Percentiles rank a stretch among this genome's conserved stretches.
Evolutionary conservation across 1,140 invertebrate genomes (phyloP).

Genomic region (Chironomus striatipennis): DNA sequence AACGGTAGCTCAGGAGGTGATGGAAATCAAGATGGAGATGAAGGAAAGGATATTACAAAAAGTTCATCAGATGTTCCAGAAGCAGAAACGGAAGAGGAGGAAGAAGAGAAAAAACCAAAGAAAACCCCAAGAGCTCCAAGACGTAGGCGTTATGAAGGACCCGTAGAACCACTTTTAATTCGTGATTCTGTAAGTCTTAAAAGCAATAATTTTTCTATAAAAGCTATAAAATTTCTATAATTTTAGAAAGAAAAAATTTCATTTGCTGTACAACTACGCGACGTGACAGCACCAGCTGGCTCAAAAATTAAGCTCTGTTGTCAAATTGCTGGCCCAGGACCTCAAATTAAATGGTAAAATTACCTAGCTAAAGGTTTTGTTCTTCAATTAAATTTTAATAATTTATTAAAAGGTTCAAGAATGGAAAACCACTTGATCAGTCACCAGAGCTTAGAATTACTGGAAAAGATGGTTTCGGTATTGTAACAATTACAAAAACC

Average conservation of each 20-base stretch:
- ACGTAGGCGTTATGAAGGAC: slow-evolving; percentile 2
- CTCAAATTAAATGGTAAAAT: slow-evolving; percentile 64
- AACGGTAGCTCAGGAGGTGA: not conserved
- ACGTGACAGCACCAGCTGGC: slow-evolving; percentile 63
- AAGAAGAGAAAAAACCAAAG: slow-evolving; percentile 25
- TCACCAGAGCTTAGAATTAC: not conserved
- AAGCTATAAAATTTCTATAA: not conserved
- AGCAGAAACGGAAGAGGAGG: slow-evolving; percentile 12
- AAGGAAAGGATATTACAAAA: not conserved
- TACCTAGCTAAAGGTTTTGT: not conserved
- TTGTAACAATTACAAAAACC: not conserved
- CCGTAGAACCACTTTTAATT: slow-evolving; percentile 2
- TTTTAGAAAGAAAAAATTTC: not conserved
- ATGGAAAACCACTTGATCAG: not conserved
- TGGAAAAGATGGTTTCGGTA: not conserved
- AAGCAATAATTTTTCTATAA: not conserved
- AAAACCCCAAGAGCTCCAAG: not conserved
- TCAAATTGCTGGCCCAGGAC: slow-evolving; percentile 71
- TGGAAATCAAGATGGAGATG: not conserved
- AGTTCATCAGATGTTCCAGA: not conserved
- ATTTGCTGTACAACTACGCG: slow-evolving; percentile 72
- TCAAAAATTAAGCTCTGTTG: slow-evolving; percentile 77
- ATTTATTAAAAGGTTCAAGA: slow-evolving; percentile 5
- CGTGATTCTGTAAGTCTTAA: not conserved
- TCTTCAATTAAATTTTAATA: not conserved